phyloP scores from a whole-genome alignment of 2,113 vertebrate species.

The Chaetodon trifascialis region DNA sequence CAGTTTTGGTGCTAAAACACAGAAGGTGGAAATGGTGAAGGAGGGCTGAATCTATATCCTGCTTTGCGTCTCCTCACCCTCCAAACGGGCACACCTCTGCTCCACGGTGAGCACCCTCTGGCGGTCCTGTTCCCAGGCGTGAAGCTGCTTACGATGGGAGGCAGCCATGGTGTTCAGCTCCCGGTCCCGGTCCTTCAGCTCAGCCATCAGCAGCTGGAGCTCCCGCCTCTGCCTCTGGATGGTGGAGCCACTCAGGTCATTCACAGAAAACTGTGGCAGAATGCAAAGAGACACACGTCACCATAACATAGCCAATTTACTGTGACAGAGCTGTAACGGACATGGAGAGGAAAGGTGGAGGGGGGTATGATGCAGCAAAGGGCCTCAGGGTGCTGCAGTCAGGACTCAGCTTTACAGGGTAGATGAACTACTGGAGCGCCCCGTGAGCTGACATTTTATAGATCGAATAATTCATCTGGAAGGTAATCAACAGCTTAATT shows the following conservation, averaged over 20 bases:
- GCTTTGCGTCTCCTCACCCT: constrained; percentile 52
- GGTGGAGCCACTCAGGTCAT: constrained; percentile 46
- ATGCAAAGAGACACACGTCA: neutral
- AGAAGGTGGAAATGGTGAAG: too few relatives aligned
- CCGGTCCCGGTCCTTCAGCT: constrained; percentile 71
- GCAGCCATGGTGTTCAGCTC: constrained; percentile 70
- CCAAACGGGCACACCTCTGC: constrained; percentile 49
- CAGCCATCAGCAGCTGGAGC: constrained; percentile 69
- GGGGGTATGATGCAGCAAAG: too few relatives aligned
- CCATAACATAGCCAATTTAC: neutral
- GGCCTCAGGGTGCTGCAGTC: too few relatives aligned
- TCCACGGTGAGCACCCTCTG: constrained; percentile 46
- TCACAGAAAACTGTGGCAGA: constrained; percentile 31
- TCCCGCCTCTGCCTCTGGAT: constrained; percentile 67
- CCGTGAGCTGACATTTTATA: neutral
- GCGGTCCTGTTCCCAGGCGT: constrained; percentile 63
- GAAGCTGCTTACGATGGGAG: constrained; percentile 58
- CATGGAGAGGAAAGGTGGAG: too few relatives aligned
- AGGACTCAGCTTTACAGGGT: too few relatives aligned
- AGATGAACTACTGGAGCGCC: too few relatives aligned
- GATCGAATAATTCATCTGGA: neutral
- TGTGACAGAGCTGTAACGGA: neutral
- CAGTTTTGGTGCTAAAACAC: too few relatives aligned
- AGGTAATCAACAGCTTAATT: neutral
- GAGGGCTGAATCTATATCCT: too few relatives aligned